These are phyloP conservation scores for Euleptes europaea DNA, from an alignment of 2,113 vertebrate genomes.

Conservation along the genomic window DNA sequence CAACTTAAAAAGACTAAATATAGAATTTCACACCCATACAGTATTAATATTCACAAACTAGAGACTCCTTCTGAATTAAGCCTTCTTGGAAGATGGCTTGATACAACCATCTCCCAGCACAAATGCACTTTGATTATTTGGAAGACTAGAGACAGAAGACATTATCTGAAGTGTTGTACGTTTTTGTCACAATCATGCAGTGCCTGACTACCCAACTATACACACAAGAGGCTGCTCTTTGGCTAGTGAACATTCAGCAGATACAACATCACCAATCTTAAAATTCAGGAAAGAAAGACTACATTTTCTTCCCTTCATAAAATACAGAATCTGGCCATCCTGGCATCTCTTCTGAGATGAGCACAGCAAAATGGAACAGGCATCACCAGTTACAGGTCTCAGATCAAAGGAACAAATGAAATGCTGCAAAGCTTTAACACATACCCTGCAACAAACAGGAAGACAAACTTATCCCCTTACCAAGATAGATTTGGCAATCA, in stretches of 20 bases:
- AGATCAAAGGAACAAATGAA: neutral
- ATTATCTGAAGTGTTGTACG: neutral
- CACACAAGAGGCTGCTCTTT: neutral
- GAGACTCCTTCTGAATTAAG: fast-evolving
- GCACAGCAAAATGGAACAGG: neutral
- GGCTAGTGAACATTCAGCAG: neutral
- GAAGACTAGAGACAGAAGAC: neutral
- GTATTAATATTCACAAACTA: fast-evolving
- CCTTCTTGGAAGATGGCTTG: neutral
- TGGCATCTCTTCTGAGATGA: neutral
- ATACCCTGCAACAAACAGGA: neutral
- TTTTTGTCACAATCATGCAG: neutral
- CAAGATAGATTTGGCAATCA: neutral
- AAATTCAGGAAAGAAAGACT: neutral
- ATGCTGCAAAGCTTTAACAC: neutral
- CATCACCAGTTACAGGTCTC: neutral
- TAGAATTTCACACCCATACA: neutral
- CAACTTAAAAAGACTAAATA: neutral
- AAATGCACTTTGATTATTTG: neutral
- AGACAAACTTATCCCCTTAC: neutral
- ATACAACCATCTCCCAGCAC: neutral
- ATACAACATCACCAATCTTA: neutral
- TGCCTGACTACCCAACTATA: neutral
- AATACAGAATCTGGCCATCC: neutral
- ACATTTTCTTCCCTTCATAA: neutral